phyloP scores from a whole-genome alignment of 2,797 vertebrate species.

The Syndactyla subalaris region DNA sequence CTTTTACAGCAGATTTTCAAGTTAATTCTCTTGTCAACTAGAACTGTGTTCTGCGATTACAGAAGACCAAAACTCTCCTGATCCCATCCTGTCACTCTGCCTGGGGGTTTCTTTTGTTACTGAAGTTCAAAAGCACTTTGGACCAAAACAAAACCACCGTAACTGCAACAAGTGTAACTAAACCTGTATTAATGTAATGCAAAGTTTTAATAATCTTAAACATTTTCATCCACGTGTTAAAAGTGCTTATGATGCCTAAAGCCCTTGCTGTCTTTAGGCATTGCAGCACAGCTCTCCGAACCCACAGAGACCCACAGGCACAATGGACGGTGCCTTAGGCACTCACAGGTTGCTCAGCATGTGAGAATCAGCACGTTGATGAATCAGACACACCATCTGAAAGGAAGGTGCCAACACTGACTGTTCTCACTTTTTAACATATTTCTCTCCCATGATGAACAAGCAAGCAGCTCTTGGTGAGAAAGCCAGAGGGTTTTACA shows the following conservation, averaged over 20 bases:
- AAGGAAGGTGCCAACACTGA: background rate
- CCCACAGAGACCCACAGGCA: background rate
- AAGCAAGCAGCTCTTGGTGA: background rate
- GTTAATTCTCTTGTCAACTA: background rate
- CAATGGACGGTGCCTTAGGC: background rate
- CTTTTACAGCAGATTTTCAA: background rate
- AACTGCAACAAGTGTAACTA: background rate
- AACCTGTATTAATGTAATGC: background rate
- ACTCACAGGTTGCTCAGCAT: background rate
- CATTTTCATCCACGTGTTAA: background rate
- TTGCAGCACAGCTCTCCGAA: background rate
- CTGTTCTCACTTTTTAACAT: background rate
- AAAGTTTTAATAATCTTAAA: background rate
- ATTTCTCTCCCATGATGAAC: background rate
- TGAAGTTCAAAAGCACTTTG: background rate
- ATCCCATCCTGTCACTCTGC: background rate
- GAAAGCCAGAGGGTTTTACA: background rate
- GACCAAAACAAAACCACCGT: background rate
- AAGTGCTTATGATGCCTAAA: background rate
- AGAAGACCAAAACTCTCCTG: background rate
- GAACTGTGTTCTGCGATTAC: accelerated
- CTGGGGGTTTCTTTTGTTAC: background rate
- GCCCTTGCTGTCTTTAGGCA: too few species aligned
- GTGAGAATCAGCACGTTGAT: background rate
- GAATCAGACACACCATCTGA: background rate